Conservation (phyloP, 53 echinoderm and acorn worm species). For the Temnopleurus reevesii region DNA sequence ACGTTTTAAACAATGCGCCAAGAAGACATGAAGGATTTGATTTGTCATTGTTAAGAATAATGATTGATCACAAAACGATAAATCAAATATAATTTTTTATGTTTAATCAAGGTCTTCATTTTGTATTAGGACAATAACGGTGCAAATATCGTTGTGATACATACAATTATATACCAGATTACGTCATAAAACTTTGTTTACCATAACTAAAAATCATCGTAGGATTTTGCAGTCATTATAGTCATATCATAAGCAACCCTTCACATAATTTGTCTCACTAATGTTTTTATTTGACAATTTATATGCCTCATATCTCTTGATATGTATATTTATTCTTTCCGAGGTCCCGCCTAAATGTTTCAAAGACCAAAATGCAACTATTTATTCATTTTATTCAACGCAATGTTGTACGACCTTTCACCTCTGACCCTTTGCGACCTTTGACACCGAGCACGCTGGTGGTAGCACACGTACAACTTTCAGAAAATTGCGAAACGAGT, state of each 20-base stretch:
- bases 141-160: too few relatives aligned
- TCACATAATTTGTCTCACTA: too few relatives aligned
- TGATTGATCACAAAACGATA: not conserved
- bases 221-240: too few relatives aligned
- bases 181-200: too few relatives aligned
- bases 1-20: not conserved
- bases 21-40: not conserved
- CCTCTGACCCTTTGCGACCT: not conserved
- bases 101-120: too few relatives aligned
- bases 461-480: slow-evolving; percentile 12
- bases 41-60: not conserved
- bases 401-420: not conserved
- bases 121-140: too few relatives aligned
- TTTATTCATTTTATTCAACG: slow-evolving; percentile 21
- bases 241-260: too few relatives aligned
- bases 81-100: not conserved
- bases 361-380: not conserved
- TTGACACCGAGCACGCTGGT: not conserved
- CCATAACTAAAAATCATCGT: too few relatives aligned
- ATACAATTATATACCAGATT: too few relatives aligned
- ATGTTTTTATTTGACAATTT: slow-evolving; percentile 38
- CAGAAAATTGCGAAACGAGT: too few relatives aligned
- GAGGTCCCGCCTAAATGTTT: not conserved
- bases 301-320: not conserved
- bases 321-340: slow-evolving; percentile 28